Percentiles rank a stretch among this genome's conserved stretches.
Conservation (phyloP, 2,888 invertebrate species). For the Podabrus alpinus region DNA sequence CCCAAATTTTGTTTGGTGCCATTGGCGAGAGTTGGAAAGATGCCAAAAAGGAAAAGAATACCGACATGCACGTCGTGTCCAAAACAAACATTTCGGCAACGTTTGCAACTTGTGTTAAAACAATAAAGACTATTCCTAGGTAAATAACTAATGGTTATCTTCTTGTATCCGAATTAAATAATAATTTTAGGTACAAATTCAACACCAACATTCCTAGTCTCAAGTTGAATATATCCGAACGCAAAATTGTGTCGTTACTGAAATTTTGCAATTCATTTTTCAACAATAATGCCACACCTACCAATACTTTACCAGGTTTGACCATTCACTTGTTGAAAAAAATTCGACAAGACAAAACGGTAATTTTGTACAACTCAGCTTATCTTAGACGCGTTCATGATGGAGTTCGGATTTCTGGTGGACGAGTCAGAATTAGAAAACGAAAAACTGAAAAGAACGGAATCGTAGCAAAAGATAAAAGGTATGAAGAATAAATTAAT, state of each 20-base stretch:
- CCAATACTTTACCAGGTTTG: background rate
- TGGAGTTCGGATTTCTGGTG: conserved; percentile 30
- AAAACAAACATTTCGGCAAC: conserved; percentile 58
- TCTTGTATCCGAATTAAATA: background rate
- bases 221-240: conserved; percentile 77
- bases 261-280: conserved; percentile 59
- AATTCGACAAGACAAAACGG: conserved; percentile 44
- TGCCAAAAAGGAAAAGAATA: conserved; percentile 69
- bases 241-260: conserved; percentile 66
- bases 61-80: conserved; percentile 74
- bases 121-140: conserved; percentile 50
- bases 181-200: conserved; percentile 67
- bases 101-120: conserved; percentile 47
- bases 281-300: conserved; percentile 31
- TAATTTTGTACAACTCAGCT: conserved; percentile 19
- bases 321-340: conserved; percentile 24
- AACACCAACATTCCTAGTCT: conserved; percentile 73
- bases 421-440: conserved; percentile 29
- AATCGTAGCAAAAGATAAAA: conserved; percentile 20
- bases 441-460: conserved; percentile 27
- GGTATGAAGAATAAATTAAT: conserved; percentile 10
- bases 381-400: conserved; percentile 34
- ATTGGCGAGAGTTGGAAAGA: conserved; percentile 77
- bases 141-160: conserved; percentile 31
- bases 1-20: conserved; percentile 66